These are phyloP conservation scores for Drosophila teissieri DNA, from an alignment of 1,140 invertebrate genomes.

Conservation along the genomic window DNA sequence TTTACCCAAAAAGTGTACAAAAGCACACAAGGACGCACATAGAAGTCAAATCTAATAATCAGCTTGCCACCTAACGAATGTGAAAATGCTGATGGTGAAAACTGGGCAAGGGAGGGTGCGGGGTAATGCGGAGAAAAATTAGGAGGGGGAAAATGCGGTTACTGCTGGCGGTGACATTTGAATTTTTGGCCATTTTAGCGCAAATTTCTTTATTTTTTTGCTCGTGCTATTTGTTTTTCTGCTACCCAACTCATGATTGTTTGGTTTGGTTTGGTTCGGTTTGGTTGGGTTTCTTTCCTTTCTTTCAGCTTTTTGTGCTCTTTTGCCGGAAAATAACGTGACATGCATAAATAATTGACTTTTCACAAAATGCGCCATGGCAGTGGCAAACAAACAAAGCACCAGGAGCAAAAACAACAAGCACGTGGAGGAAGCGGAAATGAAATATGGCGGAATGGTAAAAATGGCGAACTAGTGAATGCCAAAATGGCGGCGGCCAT, in stretches of 20 bases:
- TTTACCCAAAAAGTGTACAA: constrained; percentile 2
- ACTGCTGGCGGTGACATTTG: constrained; percentile 59
- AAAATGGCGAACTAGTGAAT: constrained; percentile 58
- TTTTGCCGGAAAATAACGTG: constrained; percentile 70
- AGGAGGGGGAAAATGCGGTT: constrained; percentile 27
- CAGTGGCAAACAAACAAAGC: constrained; percentile 50
- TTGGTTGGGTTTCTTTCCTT: constrained; percentile 18
- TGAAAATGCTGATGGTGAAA: constrained; percentile 32
- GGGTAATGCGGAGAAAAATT: constrained; percentile 6
- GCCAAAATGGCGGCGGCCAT: constrained; percentile 74
- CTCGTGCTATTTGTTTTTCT: not conserved
- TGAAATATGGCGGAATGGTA: constrained; percentile 74
- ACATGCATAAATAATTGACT: constrained; percentile 79
- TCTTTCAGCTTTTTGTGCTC: constrained; percentile 23
- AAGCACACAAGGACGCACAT: constrained; percentile 11
- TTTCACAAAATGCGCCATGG: constrained; percentile 60
- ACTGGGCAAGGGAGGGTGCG: not conserved
- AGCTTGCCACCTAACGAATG: constrained; percentile 50
- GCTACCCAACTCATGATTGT: constrained; percentile 40
- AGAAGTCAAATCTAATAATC: constrained; percentile 66
- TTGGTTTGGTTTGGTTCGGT: constrained; percentile 25
- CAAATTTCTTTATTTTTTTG: constrained; percentile 42
- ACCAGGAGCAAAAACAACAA: constrained; percentile 49
- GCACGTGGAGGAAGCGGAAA: constrained; percentile 44
- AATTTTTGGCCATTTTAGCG: constrained; percentile 58